Percentiles rank a stretch among this genome's conserved stretches.
Evolutionary conservation across 2,113 vertebrate species (phyloP).

Genomic region (Apus apus): DNA sequence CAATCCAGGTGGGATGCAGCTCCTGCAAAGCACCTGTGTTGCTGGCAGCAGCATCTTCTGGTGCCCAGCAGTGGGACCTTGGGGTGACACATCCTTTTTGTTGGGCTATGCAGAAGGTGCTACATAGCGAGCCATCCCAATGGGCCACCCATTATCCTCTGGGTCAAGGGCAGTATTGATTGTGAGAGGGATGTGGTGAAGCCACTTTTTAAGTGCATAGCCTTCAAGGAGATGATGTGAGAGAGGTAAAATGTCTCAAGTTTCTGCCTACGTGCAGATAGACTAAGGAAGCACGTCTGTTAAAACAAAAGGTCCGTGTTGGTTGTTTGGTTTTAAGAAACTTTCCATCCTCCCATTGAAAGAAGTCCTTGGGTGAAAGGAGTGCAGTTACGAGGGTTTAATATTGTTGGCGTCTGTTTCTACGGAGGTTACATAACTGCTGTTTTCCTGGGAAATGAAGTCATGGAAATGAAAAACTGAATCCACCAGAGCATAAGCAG

Average conservation of each 20-base stretch:
- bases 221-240: not conserved
- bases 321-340: constrained; percentile 63
- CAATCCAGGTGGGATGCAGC: not conserved
- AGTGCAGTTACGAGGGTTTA: not conserved
- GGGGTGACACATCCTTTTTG: not conserved
- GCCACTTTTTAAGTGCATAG: not conserved
- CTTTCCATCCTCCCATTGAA: constrained; percentile 63
- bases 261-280: constrained; percentile 40
- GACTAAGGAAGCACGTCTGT: not conserved
- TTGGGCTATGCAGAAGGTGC: not conserved
- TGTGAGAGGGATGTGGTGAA: not conserved
- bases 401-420: constrained; percentile 31
- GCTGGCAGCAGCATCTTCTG: not conserved
- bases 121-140: not conserved
- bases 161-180: not conserved
- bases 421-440: constrained; percentile 47
- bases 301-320: constrained; percentile 38
- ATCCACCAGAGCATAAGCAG: constrained; percentile 22
- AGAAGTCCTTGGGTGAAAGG: constrained; percentile 18
- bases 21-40: not conserved
- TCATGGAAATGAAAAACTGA: constrained; percentile 51
- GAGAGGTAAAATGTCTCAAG: not conserved
- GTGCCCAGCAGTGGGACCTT: not conserved
- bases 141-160: not conserved
- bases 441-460: constrained; percentile 58